phyloP scores from a whole-genome alignment of 30 jellyfish, hydroid and myxozoan species.

The Nemopilema nomurai region DNA sequence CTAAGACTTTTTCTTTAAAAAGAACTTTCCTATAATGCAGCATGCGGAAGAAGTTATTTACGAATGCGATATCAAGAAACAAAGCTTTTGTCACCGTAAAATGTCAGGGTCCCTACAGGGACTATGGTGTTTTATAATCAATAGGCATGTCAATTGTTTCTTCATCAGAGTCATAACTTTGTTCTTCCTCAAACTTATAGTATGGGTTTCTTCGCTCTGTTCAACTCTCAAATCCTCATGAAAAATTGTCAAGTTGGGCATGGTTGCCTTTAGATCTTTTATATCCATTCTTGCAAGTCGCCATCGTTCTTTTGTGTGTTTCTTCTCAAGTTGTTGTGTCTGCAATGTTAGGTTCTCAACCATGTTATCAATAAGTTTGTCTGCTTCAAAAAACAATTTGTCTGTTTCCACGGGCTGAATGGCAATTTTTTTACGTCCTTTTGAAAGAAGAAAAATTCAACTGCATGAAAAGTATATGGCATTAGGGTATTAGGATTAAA shows the following conservation, averaged over 20 bases:
- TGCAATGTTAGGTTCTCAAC: neutral
- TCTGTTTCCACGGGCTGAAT: neutral
- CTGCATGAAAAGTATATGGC: too few relatives aligned
- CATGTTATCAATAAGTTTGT: neutral
- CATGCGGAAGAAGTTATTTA: too few relatives aligned
- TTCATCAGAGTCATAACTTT: slow-evolving; percentile 12
- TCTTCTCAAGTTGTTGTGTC: neutral
- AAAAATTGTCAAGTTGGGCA: slow-evolving; percentile 23
- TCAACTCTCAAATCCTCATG: slow-evolving; percentile 20
- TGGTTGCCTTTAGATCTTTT: slow-evolving; percentile 25
- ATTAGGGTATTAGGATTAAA: too few relatives aligned
- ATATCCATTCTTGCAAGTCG: slow-evolving; percentile 21
- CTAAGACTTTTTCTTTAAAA: too few relatives aligned
- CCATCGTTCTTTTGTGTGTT: slow-evolving; percentile 28
- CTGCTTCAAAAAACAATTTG: neutral
- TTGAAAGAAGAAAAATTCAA: too few relatives aligned
- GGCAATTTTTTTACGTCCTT: slow-evolving; percentile 27
- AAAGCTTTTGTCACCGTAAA: too few relatives aligned
- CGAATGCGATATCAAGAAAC: too few relatives aligned
- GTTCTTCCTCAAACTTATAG: neutral
- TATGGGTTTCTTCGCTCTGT: neutral
- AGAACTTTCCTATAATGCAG: too few relatives aligned
- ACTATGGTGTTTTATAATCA: neutral
- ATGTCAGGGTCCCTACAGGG: neutral
- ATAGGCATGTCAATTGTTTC: slow-evolving; percentile 35